Percentiles rank a stretch among this genome's conserved stretches.
Conservation (phyloP, 2,888 invertebrate species). For the Laothoe populi region DNA sequence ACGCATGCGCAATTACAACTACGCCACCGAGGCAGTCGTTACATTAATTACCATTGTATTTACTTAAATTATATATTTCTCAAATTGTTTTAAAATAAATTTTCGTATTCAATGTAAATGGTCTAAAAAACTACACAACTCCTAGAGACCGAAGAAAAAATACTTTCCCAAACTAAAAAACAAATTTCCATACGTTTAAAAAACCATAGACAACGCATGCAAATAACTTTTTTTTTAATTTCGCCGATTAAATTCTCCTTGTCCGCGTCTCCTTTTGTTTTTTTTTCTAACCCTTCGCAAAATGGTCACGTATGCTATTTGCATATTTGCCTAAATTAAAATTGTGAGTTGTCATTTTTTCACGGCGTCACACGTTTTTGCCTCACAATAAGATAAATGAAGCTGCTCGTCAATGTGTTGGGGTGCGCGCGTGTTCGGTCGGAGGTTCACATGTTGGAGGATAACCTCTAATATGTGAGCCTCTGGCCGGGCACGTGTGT, state of each 20-base stretch:
- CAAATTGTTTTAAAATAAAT: not conserved
- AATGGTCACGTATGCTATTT: slow-evolving; percentile 82
- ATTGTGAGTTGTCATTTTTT: slow-evolving; percentile 73
- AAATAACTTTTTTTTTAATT: slow-evolving; percentile 74
- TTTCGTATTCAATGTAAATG: not conserved
- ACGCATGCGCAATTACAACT: too few species aligned
- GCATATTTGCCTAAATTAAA: slow-evolving; percentile 80
- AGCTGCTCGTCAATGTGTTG: slow-evolving; percentile 58
- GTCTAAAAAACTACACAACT: slow-evolving; percentile 33
- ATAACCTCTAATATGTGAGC: too few species aligned
- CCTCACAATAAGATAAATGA: slow-evolving; percentile 62
- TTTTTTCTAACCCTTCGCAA: slow-evolving; percentile 74
- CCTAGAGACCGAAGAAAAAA: slow-evolving; percentile 74
- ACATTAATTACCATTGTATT: not conserved
- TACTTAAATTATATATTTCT: not conserved
- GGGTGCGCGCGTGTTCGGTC: too few species aligned
- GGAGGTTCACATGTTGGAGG: too few species aligned
- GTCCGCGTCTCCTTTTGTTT: slow-evolving; percentile 74
- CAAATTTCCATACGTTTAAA: slow-evolving; percentile 60
- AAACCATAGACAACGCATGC: slow-evolving; percentile 68
- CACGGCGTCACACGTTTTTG: slow-evolving; percentile 78
- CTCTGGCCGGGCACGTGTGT: too few species aligned
- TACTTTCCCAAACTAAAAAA: slow-evolving; percentile 69
- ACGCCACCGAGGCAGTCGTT: not conserved
- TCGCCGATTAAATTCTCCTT: slow-evolving; percentile 73